Conservation (phyloP, 2,797 vertebrate species). For the Nyctalus aviator region DNA sequence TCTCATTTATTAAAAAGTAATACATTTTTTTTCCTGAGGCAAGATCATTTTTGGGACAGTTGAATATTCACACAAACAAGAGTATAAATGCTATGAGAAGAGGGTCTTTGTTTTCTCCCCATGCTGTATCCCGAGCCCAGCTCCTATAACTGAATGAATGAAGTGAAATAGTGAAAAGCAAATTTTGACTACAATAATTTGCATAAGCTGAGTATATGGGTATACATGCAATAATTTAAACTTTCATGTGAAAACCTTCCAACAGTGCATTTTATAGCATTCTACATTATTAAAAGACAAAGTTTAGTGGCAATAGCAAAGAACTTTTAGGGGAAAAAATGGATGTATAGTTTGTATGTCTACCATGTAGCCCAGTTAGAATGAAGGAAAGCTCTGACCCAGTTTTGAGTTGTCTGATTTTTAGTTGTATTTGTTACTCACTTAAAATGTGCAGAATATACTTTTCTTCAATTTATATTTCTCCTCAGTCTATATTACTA, state of each 20-base stretch:
- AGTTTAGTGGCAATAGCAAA: not conserved
- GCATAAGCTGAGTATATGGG: not conserved
- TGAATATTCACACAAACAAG: not conserved
- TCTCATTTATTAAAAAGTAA: constrained; percentile 9
- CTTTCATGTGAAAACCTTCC: not conserved
- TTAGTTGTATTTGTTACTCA: not conserved
- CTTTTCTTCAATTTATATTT: not conserved
- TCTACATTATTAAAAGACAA: not conserved
- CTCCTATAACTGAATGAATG: not conserved
- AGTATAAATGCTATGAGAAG: not conserved
- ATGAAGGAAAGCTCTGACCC: not conserved
- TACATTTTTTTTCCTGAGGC: not conserved
- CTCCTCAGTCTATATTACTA: not conserved
- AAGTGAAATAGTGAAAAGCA: not conserved
- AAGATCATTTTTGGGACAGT: not conserved
- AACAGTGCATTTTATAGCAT: not conserved
- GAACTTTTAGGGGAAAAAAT: not conserved
- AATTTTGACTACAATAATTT: constrained; percentile 20
- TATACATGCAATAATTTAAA: constrained; percentile 10
- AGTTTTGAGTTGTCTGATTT: not conserved
- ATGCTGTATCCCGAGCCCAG: not conserved
- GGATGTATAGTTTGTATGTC: not conserved
- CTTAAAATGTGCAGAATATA: not conserved
- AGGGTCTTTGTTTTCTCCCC: not conserved
- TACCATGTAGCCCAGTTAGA: not conserved